A percentile compares a stretch with the other conserved stretches of the same genome.
These are phyloP conservation scores for Sebastes trivittatus DNA, from an alignment of 2,797 vertebrate species.

Conservation along the genomic window DNA sequence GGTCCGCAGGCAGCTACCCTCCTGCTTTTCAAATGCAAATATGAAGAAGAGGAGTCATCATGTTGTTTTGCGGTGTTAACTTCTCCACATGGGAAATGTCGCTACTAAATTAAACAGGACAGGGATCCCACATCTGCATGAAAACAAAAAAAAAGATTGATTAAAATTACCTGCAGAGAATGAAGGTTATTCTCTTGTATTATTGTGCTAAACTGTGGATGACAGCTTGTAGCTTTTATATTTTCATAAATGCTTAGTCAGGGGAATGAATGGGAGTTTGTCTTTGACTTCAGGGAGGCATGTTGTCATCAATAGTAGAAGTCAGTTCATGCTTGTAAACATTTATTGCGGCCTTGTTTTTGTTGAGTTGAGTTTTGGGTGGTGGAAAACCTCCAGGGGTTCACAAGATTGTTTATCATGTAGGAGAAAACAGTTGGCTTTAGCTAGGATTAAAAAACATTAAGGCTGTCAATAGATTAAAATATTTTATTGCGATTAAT, in stretches of 20 bases:
- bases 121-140: background rate
- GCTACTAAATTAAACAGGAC: background rate
- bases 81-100: conserved; percentile 1
- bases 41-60: conserved; percentile 2
- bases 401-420: background rate
- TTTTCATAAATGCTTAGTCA: background rate
- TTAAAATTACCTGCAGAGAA: background rate
- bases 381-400: background rate
- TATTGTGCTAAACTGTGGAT: background rate
- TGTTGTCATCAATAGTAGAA: background rate
- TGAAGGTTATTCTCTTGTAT: background rate
- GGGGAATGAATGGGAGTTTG: background rate
- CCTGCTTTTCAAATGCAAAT: conserved; percentile 15
- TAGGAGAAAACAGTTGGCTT: background rate
- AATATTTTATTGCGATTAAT: too few species aligned
- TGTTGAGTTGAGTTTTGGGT: background rate
- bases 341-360: background rate
- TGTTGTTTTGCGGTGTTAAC: background rate
- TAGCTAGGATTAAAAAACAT: background rate
- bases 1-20: background rate
- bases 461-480: too few species aligned
- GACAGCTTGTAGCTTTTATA: background rate
- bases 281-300: background rate
- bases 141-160: background rate
- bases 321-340: background rate